Evolutionary conservation across 35 echinoderm and acorn worm genomes (phyloP).

Genomic region (Apostichopus californicus): DNA sequence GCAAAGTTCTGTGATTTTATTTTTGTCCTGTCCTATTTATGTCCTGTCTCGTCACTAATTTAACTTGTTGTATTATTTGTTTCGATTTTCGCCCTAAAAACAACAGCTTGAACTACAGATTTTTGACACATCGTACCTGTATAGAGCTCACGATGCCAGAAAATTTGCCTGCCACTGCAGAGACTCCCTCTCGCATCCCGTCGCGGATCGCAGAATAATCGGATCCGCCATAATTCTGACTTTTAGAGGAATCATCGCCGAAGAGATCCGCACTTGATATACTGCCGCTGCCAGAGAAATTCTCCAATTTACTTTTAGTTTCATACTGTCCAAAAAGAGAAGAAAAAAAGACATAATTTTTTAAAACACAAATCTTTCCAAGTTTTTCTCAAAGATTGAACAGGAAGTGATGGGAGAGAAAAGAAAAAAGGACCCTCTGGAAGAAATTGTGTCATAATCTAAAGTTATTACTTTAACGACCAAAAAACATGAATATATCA

Average conservation of each 20-base stretch:
- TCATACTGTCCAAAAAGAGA: constrained; percentile 54
- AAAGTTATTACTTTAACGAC: no score
- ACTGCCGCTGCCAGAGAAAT: constrained; percentile 63
- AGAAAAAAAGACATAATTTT: neutral
- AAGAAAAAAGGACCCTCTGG: no score
- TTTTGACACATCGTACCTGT: constrained; percentile 57
- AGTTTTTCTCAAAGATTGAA: no score
- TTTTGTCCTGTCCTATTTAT: no score
- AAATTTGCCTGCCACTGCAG: constrained; percentile 85
- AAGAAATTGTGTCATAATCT: no score
- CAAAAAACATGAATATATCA: no score
- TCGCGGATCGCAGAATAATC: constrained; percentile 90
- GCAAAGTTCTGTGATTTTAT: no score
- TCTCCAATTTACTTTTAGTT: constrained; percentile 58
- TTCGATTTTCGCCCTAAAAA: no score
- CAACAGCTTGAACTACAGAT: no score
- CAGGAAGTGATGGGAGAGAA: no score
- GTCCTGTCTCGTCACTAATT: no score
- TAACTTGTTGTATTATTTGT: no score
- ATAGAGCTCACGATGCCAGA: constrained; percentile 91
- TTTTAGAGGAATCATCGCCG: constrained; percentile 34
- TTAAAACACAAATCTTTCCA: neutral
- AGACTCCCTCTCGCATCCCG: constrained; percentile 95
- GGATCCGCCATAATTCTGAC: constrained; percentile 27
- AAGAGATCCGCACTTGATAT: constrained; percentile 92